Evolutionary conservation across 2,888 invertebrate species (phyloP).

Genomic region (Tanypteryx hageni): DNA sequence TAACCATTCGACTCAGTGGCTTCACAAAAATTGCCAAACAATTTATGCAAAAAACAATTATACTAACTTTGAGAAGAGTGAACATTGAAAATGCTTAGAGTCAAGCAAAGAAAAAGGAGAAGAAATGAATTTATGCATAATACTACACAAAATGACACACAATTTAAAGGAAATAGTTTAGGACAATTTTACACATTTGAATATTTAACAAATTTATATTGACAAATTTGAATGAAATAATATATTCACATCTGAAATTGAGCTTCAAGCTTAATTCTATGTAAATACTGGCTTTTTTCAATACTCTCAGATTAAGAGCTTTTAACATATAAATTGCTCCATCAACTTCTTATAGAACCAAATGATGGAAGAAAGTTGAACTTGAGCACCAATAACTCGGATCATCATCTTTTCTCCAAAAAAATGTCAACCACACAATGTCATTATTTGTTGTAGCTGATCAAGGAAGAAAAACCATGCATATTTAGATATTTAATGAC

Average conservation of each 20-base stretch:
- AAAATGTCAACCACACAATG: constrained; percentile 1
- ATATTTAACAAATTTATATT: constrained; percentile 44
- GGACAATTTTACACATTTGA: constrained; percentile 21
- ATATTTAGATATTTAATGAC: neutral
- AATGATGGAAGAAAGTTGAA: constrained; percentile 7
- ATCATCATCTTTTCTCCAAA: neutral
- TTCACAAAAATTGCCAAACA: constrained; percentile 41
- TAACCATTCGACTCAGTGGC: constrained; percentile 22
- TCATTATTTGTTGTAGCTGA: neutral
- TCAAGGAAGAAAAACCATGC: constrained; percentile 11
- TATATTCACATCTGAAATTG: constrained; percentile 55
- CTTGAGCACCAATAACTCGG: constrained; percentile 17
- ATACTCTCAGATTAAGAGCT: neutral
- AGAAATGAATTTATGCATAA: constrained; percentile 25
- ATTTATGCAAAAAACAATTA: constrained; percentile 27
- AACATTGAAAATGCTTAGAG: constrained; percentile 20
- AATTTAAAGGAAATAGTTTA: constrained; percentile 16
- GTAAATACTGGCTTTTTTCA: constrained; percentile 27
- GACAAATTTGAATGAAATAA: constrained; percentile 40
- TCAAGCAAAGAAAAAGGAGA: neutral
- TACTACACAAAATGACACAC: constrained; percentile 20
- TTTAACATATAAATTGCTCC: constrained; percentile 54
- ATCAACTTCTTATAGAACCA: neutral
- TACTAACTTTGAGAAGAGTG: neutral
- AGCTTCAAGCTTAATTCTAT: constrained; percentile 62